Evolutionary conservation across 1,140 invertebrate genomes (phyloP).

Genomic region (Pseudobourletiella spinata): DNA sequence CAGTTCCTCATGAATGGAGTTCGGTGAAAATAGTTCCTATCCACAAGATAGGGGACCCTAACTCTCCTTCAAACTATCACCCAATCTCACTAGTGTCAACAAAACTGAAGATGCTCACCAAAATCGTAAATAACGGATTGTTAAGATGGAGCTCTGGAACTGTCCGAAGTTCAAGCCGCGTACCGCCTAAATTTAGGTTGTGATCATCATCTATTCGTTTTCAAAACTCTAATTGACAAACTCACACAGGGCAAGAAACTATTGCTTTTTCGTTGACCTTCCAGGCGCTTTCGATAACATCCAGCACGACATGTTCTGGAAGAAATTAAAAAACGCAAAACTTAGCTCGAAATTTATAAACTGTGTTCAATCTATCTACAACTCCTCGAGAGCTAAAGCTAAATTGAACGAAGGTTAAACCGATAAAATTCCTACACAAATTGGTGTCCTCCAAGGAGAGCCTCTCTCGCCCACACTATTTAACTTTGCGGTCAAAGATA

Average conservation of each 20-base stretch:
- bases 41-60: too few relatives aligned
- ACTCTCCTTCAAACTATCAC: too few relatives aligned
- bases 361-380: neutral
- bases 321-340: neutral
- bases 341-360: constrained; percentile 8
- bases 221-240: too few relatives aligned
- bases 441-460: constrained; percentile 10
- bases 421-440: neutral
- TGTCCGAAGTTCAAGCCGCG: too few relatives aligned
- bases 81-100: too few relatives aligned
- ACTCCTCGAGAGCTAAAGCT: neutral
- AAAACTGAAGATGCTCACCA: too few relatives aligned
- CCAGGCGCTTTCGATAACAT: constrained; percentile 17
- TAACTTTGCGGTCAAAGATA: constrained; percentile 3
- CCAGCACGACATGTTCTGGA: constrained; percentile 3
- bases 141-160: too few relatives aligned
- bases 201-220: too few relatives aligned
- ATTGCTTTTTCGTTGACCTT: constrained; percentile 18
- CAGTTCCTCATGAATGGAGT: too few relatives aligned
- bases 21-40: too few relatives aligned
- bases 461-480: constrained; percentile 3
- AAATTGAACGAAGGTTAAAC: neutral
- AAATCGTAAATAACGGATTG: too few relatives aligned
- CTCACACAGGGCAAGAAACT: constrained; percentile 10
- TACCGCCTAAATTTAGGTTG: too few relatives aligned